Evolutionary conservation across 2,797 vertebrate species (phyloP), one percentile per base, ranked within the genome.

Genomic region (Acridotheres tristis): DNA sequence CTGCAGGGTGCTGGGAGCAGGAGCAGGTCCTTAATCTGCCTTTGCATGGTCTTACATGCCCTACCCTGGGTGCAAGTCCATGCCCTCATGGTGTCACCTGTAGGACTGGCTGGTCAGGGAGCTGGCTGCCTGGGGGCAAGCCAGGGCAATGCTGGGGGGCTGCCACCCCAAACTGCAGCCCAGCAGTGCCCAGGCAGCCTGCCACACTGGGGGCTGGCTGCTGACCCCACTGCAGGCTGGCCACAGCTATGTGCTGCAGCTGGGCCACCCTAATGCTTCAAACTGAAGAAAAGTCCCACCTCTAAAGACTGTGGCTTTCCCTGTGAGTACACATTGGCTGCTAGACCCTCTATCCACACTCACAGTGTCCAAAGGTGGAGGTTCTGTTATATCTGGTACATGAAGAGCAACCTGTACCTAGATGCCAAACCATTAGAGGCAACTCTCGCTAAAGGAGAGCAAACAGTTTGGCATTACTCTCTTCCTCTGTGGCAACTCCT

Each of bases 311-410:
- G 23, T 6, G 6, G 25, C 34, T 76, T 55, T 80, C 25, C 22
- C 26, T 73, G 25, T 0, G 1, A 15, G 23, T 2, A 0, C 10
- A 1, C 0, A 0, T 16, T 47, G 63, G 21, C 63, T 91, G 15
- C 34, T 79, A 29, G 1, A 32, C 4, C 8, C 16, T 58, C 36
- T 32, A 1, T 32, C 61, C 1, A 1, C 23, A 13, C 4, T 40
- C n/a, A 4, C 10, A 0, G 0, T 10, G 18, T 40, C 42, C 50
- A 32, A 20, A 59, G 38, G 26, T 29, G 30, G 54, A 67, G 8
- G 21, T 20, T 53, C 38, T 17, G 2, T 34, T 53, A 2, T 13
- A 5, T 20, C 29, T 58, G 23, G 36, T 23, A 25, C 0, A 0
- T 13, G 27, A 75, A 40, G 18, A 62, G 7, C 0, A 1, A 22